Evolutionary conservation across 2,113 vertebrate species (phyloP).

Genomic region (Aspiorhynchus laticeps): DNA sequence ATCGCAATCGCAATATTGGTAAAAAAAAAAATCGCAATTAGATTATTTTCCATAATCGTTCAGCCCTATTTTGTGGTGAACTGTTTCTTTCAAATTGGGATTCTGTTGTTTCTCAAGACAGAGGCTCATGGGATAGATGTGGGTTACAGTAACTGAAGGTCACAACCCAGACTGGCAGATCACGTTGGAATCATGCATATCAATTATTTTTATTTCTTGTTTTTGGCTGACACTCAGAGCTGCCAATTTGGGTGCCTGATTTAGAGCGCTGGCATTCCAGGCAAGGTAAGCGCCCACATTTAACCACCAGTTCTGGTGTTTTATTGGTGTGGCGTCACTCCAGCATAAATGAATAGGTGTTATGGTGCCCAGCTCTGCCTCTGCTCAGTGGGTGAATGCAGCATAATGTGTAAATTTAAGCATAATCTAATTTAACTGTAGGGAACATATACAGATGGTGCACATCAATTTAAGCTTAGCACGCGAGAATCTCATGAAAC

Average conservation of each 20-base stretch:
- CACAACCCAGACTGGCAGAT: background rate
- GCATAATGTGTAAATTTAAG: background rate
- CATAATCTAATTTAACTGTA: background rate
- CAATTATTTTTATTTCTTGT: conserved; percentile 49
- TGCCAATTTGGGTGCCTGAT: conserved; percentile 41
- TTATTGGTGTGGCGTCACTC: conserved; percentile 13
- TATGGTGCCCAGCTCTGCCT: conserved; percentile 17
- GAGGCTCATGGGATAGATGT: background rate
- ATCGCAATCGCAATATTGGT: no score
- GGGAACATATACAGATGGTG: background rate
- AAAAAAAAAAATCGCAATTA: no score
- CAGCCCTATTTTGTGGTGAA: no score
- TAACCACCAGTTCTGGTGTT: conserved; percentile 21
- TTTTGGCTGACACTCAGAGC: conserved; percentile 30
- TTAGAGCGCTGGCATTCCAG: conserved; percentile 41
- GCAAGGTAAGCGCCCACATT: conserved; percentile 28
- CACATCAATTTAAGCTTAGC: background rate
- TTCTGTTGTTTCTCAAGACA: background rate
- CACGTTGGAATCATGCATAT: conserved; percentile 40
- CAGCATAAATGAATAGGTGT: conserved; percentile 43
- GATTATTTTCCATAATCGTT: no score
- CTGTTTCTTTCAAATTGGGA: background rate
- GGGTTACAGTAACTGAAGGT: conserved; percentile 35
- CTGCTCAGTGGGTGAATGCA: background rate
- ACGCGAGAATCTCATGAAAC: background rate